Conservation (phyloP, 2,888 invertebrate genomes). For the Hypena proboscidalis region DNA sequence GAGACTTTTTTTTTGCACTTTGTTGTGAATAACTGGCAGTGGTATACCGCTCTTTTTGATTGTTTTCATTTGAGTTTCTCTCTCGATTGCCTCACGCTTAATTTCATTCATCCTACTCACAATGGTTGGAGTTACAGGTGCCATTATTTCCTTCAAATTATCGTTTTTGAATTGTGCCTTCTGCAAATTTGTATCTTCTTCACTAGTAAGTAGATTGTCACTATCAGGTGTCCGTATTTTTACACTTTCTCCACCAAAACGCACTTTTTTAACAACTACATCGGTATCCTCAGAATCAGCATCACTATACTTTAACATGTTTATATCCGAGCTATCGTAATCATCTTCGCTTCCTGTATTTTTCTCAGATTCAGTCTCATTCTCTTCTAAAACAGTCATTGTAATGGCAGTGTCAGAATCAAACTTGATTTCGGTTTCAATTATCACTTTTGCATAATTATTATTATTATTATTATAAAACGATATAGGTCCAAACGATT, state of each 20-base stretch:
- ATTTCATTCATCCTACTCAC: slow-evolving; percentile 67
- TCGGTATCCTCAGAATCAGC: slow-evolving; percentile 86
- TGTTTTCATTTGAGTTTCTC: slow-evolving; percentile 49
- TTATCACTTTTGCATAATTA: slow-evolving; percentile 88
- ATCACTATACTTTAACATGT: slow-evolving; percentile 86
- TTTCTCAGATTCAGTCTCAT: slow-evolving; percentile 76
- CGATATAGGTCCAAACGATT: slow-evolving; percentile 74
- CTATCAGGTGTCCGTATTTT: slow-evolving; percentile 95
- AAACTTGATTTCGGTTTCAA: slow-evolving; percentile 93
- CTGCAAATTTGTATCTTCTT: slow-evolving; percentile 71
- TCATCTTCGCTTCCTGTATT: slow-evolving; percentile 77
- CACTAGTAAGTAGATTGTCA: slow-evolving; percentile 87
- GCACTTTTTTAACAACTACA: slow-evolving; percentile 88
- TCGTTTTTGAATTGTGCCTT: slow-evolving; percentile 47
- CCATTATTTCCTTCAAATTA: slow-evolving; percentile 51
- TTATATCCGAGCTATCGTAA: slow-evolving; percentile 74
- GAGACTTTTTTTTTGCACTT: slow-evolving; percentile 49
- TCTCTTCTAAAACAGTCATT: slow-evolving; percentile 93
- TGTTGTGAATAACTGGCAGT: slow-evolving; percentile 69
- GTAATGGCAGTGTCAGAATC: slow-evolving; percentile 92
- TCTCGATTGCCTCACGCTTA: slow-evolving; percentile 62
- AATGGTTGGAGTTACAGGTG: slow-evolving; percentile 55
- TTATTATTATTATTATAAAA: slow-evolving; percentile 70
- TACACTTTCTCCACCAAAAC: slow-evolving; percentile 94
- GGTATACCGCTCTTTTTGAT: slow-evolving; percentile 75